phyloP scores from a whole-genome alignment of 1,140 invertebrate genomes.

The Potamilus streckersoni region DNA sequence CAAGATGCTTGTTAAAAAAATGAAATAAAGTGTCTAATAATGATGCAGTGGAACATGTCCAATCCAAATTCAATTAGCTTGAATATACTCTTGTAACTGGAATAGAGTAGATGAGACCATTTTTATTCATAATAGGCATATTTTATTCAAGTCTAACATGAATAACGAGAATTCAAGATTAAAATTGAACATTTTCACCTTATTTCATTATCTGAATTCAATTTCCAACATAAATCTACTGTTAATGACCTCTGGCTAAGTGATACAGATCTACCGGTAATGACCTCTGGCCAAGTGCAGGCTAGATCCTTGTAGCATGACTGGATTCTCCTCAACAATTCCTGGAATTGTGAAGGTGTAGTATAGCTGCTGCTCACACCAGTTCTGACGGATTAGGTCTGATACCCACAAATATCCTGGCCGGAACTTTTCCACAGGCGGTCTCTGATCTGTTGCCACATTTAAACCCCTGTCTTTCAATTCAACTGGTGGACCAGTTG shows the following conservation, averaged over 20 bases:
- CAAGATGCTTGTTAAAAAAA: no score
- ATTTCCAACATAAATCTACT: not conserved
- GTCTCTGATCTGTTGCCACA: not conserved
- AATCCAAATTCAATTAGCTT: no score
- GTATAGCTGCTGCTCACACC: constrained; percentile 60
- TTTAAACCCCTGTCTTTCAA: not conserved
- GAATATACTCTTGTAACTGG: no score
- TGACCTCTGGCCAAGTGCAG: constrained; percentile 57
- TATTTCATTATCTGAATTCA: not conserved
- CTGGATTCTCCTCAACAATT: constrained; percentile 41
- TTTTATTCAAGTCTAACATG: no score
- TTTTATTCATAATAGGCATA: no score
- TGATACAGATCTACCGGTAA: not conserved
- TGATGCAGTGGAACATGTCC: no score
- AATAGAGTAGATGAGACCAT: no score
- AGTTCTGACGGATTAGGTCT: constrained; percentile 51
- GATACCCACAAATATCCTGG: constrained; percentile 56
- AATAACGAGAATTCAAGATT: no score
- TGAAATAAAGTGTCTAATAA: no score
- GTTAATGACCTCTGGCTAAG: not conserved
- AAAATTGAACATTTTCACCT: no score
- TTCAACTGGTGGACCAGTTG: not conserved
- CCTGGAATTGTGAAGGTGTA: constrained; percentile 48
- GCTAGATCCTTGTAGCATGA: constrained; percentile 47
- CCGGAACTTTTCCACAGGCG: constrained; percentile 40